Percentiles rank a stretch among this genome's conserved stretches.
phyloP scores from a whole-genome alignment of 1,140 invertebrate species.

The Leucophenga varia region DNA sequence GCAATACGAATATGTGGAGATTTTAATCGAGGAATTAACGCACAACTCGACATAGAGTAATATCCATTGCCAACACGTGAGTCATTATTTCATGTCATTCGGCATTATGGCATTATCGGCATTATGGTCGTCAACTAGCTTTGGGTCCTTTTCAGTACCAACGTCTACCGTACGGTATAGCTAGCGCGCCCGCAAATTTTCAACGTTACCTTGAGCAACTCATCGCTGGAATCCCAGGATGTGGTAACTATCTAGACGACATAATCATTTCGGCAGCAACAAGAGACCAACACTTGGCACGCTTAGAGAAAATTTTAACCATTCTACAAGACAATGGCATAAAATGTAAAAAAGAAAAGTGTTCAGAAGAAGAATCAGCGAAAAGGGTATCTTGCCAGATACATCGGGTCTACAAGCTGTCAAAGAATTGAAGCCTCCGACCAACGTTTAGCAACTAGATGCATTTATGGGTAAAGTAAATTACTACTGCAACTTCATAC shows the following conservation, averaged over 20 bases:
- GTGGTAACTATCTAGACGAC: conserved; percentile 49
- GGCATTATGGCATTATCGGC: conserved; percentile 1
- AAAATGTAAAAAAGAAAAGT: conserved; percentile 23
- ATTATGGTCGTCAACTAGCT: conserved; percentile 6
- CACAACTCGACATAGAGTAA: conserved; percentile 11
- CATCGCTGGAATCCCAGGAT: conserved; percentile 37
- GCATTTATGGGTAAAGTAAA: conserved; percentile 33
- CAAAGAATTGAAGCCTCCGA: conserved; percentile 26
- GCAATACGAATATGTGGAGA: conserved; percentile 8
- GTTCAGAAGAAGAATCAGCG: conserved; percentile 31
- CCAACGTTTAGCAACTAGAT: conserved; percentile 35
- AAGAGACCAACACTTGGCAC: conserved; percentile 30
- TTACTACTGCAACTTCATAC: conserved; percentile 3
- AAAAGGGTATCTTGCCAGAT: conserved; percentile 20
- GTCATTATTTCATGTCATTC: conserved; percentile 1
- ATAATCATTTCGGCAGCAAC: conserved; percentile 32
- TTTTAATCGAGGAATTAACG: conserved; percentile 5
- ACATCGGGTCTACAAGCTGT: conserved; percentile 19
- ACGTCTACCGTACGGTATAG: conserved; percentile 8
- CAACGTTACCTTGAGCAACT: conserved; percentile 12
- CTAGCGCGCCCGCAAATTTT: conserved; percentile 9
- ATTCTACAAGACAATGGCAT: conserved; percentile 14
- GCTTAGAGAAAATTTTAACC: conserved; percentile 33
- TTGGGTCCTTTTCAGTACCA: conserved; percentile 6
- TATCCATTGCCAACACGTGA: conserved; percentile 3